Conservation (phyloP, 2,797 vertebrate species). For the Vireo griseus region DNA sequence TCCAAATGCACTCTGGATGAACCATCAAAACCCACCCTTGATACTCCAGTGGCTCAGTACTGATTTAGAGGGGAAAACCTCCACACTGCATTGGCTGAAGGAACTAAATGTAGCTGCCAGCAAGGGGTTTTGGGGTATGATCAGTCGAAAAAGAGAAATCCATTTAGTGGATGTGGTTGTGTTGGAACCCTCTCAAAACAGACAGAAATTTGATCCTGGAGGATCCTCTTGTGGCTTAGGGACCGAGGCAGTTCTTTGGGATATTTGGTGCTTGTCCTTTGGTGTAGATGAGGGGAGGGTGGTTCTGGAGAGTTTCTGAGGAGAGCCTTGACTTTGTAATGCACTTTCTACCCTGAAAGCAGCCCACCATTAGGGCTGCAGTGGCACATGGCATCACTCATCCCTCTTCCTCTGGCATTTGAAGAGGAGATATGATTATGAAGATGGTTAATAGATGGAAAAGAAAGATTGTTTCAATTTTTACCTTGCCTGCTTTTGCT, state of each 20-base stretch:
- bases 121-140: background rate
- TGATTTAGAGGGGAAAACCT: background rate
- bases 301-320: background rate
- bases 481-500: constrained; percentile 43
- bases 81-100: background rate
- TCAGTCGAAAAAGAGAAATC: background rate
- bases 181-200: background rate
- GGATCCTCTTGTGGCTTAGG: background rate
- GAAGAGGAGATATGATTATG: background rate
- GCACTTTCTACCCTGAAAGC: background rate
- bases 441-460: constrained; percentile 14
- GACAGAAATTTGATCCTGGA: background rate
- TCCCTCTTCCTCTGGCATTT: background rate
- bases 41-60: background rate
- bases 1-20: background rate
- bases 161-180: background rate
- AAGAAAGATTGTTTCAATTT: constrained; percentile 1
- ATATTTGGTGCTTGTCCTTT: background rate
- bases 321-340: background rate
- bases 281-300: background rate
- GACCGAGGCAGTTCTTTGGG: background rate
- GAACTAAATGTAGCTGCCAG: background rate
- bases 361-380: background rate
- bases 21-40: background rate
- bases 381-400: background rate